Evolutionary conservation across 2,113 vertebrate species (phyloP).

Genomic region (Eudorcas thomsonii): DNA sequence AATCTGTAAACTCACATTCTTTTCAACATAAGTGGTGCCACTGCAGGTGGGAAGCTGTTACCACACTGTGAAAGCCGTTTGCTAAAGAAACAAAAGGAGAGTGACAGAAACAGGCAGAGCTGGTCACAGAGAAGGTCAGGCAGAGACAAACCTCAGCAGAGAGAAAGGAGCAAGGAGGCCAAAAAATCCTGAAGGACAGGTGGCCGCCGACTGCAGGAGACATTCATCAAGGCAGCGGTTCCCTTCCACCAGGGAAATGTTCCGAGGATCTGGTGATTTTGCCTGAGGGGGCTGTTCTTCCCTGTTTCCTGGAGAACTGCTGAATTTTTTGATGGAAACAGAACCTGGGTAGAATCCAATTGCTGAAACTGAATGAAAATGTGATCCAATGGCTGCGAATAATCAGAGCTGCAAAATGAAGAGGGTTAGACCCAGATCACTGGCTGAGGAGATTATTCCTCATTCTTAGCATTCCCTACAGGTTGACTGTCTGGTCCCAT

Average conservation of each 20-base stretch:
- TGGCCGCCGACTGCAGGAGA: background rate
- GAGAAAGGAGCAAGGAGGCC: conserved; percentile 21
- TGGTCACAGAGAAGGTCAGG: conserved; percentile 1
- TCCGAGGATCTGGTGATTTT: background rate
- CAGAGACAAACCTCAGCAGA: conserved; percentile 24
- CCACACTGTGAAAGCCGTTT: background rate
- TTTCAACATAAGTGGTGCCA: conserved; percentile 23
- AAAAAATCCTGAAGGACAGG: background rate
- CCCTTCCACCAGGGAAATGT: background rate
- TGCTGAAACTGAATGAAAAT: background rate
- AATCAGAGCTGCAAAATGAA: background rate
- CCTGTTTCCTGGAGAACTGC: background rate
- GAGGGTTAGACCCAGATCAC: background rate
- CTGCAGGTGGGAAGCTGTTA: conserved; percentile 31
- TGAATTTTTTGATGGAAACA: conserved; percentile 17
- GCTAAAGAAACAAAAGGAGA: background rate
- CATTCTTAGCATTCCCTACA: background rate
- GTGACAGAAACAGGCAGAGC: conserved; percentile 26
- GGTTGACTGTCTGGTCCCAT: background rate
- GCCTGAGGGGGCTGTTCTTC: conserved; percentile 28
- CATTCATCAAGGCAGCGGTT: background rate
- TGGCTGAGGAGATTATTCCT: background rate
- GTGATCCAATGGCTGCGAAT: background rate
- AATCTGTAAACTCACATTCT: background rate
- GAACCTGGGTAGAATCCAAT: background rate